Conservation (phyloP, 1,140 invertebrate species). For the Gonioctena quinquepunctata region DNA sequence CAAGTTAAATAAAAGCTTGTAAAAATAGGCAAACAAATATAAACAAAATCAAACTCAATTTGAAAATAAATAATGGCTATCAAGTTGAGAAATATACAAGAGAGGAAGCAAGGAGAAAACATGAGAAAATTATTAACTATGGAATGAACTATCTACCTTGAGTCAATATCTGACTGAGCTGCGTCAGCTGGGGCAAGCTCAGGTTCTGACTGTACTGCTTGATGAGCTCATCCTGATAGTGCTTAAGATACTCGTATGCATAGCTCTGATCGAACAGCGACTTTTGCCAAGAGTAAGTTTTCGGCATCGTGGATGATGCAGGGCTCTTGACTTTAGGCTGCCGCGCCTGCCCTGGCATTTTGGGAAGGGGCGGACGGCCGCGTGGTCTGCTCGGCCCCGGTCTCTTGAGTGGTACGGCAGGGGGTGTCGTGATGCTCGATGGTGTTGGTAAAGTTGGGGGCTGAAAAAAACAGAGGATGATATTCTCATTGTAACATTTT, state of each 20-base stretch:
- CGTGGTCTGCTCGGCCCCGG: constrained; percentile 45
- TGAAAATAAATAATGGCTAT: too few relatives aligned
- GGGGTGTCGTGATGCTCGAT: constrained; percentile 22
- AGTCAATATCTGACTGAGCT: constrained; percentile 37
- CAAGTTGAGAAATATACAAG: too few relatives aligned
- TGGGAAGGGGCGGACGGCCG: constrained; percentile 50
- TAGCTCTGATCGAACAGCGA: constrained; percentile 22
- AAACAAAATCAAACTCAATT: not conserved
- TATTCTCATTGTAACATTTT: too few relatives aligned
- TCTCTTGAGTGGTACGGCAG: constrained; percentile 35
- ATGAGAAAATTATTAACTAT: too few relatives aligned
- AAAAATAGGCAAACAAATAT: not conserved
- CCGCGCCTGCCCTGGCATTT: constrained; percentile 38
- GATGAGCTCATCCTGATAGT: constrained; percentile 51
- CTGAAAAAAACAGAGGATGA: too few relatives aligned
- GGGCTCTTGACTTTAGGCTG: constrained; percentile 36
- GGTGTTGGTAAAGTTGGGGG: constrained; percentile 44
- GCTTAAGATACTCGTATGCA: constrained; percentile 45
- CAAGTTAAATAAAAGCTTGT: too few relatives aligned
- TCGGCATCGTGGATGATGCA: constrained; percentile 7
- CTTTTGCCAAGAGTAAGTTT: constrained; percentile 40
- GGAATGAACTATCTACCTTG: constrained; percentile 14
- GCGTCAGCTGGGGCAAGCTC: constrained; percentile 35
- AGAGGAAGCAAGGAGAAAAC: too few relatives aligned
- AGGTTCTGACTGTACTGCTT: constrained; percentile 51